Conservation (phyloP, 2,113 vertebrate species). For the Cariama cristata region DNA sequence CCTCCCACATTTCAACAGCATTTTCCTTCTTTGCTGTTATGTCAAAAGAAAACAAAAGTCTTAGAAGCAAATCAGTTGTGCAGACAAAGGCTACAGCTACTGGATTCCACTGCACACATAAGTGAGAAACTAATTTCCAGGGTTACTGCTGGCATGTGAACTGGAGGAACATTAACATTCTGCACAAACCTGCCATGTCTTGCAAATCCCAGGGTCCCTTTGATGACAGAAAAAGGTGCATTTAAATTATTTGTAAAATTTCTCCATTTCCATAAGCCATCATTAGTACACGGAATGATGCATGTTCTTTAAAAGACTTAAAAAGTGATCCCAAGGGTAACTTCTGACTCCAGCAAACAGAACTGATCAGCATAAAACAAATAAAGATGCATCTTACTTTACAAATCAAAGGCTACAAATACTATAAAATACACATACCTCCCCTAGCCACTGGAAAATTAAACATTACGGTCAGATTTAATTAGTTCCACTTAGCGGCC, state of each 20-base stretch:
- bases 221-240: not conserved
- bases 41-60: not conserved
- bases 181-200: not conserved
- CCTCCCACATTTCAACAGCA: not conserved
- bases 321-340: not conserved
- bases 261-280: not conserved
- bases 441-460: not conserved
- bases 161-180: not conserved
- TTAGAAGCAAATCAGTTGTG: not conserved
- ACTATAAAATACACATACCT: not conserved
- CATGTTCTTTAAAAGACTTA: not conserved
- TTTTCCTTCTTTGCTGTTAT: not conserved
- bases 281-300: constrained; percentile 9
- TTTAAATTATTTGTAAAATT: not conserved
- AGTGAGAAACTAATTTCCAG: not conserved
- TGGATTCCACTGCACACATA: not conserved
- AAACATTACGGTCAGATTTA: not conserved
- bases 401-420: not conserved
- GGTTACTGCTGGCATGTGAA: not conserved
- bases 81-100: not conserved
- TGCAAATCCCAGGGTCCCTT: not conserved
- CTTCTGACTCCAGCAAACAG: not conserved
- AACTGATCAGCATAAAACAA: not conserved
- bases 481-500: not conserved
- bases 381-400: not conserved